These are phyloP conservation scores for Pachyseris speciosa DNA, from an alignment of 64 coral and sea anemone species.

Conservation along the genomic window DNA sequence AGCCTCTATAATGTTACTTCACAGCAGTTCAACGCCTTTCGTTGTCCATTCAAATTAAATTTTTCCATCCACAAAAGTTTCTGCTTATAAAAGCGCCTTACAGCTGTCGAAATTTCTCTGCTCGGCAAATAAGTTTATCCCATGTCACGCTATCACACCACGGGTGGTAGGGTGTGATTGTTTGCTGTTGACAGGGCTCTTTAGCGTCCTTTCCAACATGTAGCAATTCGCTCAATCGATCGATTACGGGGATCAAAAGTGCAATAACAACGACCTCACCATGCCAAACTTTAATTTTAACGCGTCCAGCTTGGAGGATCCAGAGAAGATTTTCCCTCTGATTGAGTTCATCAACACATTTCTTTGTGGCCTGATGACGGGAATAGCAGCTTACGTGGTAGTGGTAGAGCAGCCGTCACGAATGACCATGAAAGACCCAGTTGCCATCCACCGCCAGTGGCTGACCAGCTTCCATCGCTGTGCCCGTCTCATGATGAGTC, in stretches of 20 bases:
- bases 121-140: not conserved
- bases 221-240: not conserved
- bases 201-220: not conserved
- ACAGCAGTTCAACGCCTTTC: too few species aligned
- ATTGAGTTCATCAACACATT: conserved; percentile 7
- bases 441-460: conserved; percentile 24
- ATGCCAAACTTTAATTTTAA: not conserved
- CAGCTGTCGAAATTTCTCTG: too few species aligned
- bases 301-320: not conserved
- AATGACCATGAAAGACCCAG: conserved; percentile 22
- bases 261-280: not conserved
- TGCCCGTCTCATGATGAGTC: not conserved
- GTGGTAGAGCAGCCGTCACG: conserved; percentile 13
- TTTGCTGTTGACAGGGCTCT: not conserved
- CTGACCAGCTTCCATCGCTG: conserved; percentile 18
- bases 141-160: not conserved
- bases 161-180: conserved; percentile 1
- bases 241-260: not conserved
- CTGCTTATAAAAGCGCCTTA: too few species aligned
- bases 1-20: too few species aligned
- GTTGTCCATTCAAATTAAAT: too few species aligned
- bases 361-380: conserved; percentile 6
- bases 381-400: not conserved
- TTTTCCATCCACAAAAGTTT: too few species aligned
- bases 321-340: not conserved